phyloP scores from a whole-genome alignment of 2,888 invertebrate species.

The Spilosoma lubricipeda region DNA sequence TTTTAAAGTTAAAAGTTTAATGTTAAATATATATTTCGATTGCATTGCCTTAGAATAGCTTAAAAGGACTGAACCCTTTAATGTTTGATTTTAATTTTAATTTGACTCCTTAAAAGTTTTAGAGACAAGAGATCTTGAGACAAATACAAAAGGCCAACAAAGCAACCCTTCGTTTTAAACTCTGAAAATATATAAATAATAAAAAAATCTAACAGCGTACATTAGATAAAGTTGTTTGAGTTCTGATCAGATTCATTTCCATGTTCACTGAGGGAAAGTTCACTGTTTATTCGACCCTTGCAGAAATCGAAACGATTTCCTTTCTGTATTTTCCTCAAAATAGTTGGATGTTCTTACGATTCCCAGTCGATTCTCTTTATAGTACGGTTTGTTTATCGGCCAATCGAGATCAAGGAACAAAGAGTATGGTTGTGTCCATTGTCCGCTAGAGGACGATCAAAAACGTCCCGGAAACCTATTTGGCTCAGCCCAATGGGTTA shows the following conservation, averaged over 20 bases:
- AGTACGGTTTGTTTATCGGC: slow-evolving; percentile 68
- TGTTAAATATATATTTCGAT: neutral
- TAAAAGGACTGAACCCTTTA: neutral
- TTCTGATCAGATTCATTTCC: slow-evolving; percentile 60
- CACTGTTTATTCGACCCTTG: slow-evolving; percentile 53
- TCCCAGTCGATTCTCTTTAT: slow-evolving; percentile 65
- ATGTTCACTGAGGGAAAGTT: slow-evolving; percentile 50
- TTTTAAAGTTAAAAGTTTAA: no score
- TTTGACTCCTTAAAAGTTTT: neutral
- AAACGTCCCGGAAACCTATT: slow-evolving; percentile 63
- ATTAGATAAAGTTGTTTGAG: slow-evolving; percentile 43
- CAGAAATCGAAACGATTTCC: slow-evolving; percentile 56
- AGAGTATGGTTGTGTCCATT: slow-evolving; percentile 60
- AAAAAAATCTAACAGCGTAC: slow-evolving; percentile 5
- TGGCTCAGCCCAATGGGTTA: slow-evolving; percentile 49
- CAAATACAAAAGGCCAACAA: neutral
- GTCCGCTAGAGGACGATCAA: slow-evolving; percentile 59
- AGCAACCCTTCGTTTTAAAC: neutral
- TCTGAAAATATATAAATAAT: neutral
- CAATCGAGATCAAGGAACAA: slow-evolving; percentile 65
- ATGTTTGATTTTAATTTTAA: neutral
- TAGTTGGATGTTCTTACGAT: slow-evolving; percentile 56
- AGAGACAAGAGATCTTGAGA: neutral
- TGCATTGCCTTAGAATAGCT: neutral
- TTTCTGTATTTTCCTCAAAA: slow-evolving; percentile 64